Evolutionary conservation across 2,113 vertebrate species (phyloP).

Genomic region (Chaenogobius annularis): DNA sequence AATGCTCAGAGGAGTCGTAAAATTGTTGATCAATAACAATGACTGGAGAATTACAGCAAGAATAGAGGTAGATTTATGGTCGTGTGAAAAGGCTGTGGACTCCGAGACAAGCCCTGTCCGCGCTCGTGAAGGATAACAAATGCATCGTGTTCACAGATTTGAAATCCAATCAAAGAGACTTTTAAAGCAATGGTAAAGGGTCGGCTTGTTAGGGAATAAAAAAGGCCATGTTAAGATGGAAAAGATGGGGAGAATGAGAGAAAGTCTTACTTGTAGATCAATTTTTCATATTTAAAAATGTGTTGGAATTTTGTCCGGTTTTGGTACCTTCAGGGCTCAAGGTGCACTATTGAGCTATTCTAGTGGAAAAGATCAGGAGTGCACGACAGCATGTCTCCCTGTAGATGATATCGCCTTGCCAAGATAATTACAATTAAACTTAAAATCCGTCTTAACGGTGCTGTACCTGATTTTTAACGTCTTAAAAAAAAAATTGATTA

Average conservation of each 20-base stretch:
- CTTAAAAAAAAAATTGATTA: too few species aligned
- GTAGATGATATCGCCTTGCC: too few species aligned
- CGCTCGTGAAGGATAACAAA: background rate
- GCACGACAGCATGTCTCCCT: too few species aligned
- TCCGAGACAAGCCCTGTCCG: background rate
- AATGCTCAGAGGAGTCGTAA: background rate
- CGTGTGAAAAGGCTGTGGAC: background rate
- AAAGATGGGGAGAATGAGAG: background rate
- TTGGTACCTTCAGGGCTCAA: too few species aligned
- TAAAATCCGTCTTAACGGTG: too few species aligned
- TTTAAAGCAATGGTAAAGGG: background rate
- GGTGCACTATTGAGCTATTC: too few species aligned
- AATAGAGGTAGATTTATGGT: conserved; percentile 1
- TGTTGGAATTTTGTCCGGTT: too few species aligned
- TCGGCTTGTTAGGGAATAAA: background rate
- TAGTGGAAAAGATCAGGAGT: too few species aligned
- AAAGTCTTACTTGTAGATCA: background rate
- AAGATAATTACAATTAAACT: too few species aligned
- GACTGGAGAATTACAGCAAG: background rate
- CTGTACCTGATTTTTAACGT: too few species aligned
- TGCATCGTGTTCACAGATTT: background rate
- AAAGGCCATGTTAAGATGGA: background rate
- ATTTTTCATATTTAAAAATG: background rate
- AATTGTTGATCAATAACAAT: background rate
- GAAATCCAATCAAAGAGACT: background rate